phyloP scores from a whole-genome alignment of 2,113 vertebrate species.

The Nematolebias whitei region DNA sequence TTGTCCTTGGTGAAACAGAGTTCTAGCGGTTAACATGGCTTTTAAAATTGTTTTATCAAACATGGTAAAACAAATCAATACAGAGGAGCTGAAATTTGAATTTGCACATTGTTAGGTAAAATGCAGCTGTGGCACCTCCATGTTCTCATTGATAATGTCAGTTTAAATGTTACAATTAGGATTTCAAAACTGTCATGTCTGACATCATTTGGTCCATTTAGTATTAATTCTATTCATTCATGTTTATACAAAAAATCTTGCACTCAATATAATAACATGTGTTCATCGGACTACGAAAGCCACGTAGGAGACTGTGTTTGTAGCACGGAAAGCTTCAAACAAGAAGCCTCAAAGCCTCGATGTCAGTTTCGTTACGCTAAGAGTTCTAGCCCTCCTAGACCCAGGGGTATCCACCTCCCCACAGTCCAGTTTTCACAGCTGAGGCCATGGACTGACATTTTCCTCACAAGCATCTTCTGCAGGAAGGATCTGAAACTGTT shows the following conservation, averaged over 20 bases:
- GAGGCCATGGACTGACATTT: not conserved
- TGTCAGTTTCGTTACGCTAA: not conserved
- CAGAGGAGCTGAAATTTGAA: not conserved
- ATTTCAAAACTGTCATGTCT: not conserved
- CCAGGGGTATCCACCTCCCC: conserved; percentile 6
- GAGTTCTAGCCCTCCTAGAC: not conserved
- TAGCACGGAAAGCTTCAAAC: not conserved
- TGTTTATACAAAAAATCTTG: not conserved
- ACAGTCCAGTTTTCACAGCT: conserved; percentile 13
- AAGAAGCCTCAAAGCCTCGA: not conserved
- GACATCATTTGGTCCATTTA: no score
- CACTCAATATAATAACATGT: not conserved
- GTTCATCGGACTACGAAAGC: not conserved
- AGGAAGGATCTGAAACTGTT: not conserved
- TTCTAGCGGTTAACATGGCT: not conserved
- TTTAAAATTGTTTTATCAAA: not conserved
- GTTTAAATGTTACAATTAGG: not conserved
- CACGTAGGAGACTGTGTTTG: conserved; percentile 9
- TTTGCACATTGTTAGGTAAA: no score
- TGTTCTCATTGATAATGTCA: no score
- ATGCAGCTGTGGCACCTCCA: no score
- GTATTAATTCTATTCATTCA: no score
- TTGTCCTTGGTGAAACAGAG: not conserved
- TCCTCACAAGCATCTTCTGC: not conserved
- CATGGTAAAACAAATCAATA: not conserved